Conservation (phyloP, 2,888 invertebrate species). For the Empis stercorea region DNA sequence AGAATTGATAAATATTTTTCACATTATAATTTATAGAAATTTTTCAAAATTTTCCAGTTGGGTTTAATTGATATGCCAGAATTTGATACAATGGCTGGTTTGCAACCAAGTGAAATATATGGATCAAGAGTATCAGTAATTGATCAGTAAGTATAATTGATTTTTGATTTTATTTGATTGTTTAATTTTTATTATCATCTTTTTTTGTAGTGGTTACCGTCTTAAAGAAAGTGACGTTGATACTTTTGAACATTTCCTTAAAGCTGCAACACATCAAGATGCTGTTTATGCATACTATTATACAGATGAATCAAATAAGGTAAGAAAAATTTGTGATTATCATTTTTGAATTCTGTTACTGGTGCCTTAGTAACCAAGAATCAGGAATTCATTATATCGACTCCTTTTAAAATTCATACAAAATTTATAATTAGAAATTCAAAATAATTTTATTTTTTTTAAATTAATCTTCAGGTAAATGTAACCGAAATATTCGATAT, state of each 20-base stretch:
- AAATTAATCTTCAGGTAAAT: constrained; percentile 46
- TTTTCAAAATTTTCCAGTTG: constrained; percentile 16
- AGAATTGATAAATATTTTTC: too few species aligned
- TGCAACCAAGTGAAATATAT: constrained; percentile 28
- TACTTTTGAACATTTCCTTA: constrained; percentile 56
- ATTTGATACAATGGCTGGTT: constrained; percentile 31
- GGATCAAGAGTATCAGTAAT: constrained; percentile 31
- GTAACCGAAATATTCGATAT: constrained; percentile 85
- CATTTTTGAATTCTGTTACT: background rate
- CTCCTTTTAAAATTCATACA: too few species aligned
- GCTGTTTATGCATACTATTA: constrained; percentile 83
- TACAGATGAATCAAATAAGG: constrained; percentile 74
- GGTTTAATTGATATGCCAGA: constrained; percentile 27
- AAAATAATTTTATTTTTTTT: background rate
- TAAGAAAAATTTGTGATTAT: constrained; percentile 21
- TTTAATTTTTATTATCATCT: background rate
- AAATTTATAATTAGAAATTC: constrained; percentile 1
- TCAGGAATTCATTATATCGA: too few species aligned
- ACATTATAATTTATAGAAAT: too few species aligned
- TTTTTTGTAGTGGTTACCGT: constrained; percentile 24
- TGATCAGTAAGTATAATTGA: constrained; percentile 24
- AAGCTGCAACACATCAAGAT: constrained; percentile 74
- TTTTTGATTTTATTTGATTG: background rate
- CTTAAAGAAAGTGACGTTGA: constrained; percentile 39
- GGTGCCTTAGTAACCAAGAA: too few species aligned